phyloP scores from a whole-genome alignment of 2,888 invertebrate genomes.

The Drosophila fulvimacula region DNA sequence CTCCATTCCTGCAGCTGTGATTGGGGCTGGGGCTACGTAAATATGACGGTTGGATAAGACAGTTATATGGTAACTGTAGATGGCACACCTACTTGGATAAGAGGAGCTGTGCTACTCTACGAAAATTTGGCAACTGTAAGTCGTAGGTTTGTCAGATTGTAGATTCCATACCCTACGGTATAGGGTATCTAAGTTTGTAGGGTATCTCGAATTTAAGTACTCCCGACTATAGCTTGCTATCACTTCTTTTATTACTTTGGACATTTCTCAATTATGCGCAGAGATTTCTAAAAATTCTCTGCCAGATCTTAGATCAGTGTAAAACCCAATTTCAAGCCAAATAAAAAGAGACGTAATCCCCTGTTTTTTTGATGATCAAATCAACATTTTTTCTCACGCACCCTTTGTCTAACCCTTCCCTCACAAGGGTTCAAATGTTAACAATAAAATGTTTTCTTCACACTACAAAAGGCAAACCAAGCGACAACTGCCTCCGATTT shows the following conservation, averaged over 20 bases:
- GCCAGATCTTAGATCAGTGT: slow-evolving; percentile 15
- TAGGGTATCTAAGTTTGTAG: neutral
- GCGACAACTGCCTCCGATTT: slow-evolving; percentile 1
- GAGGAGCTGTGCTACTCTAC: neutral
- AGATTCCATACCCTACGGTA: no score
- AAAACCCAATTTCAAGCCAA: slow-evolving; percentile 7
- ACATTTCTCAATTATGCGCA: slow-evolving; percentile 13
- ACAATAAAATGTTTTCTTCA: slow-evolving; percentile 11
- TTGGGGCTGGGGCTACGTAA: slow-evolving; percentile 7
- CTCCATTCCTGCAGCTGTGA: slow-evolving; percentile 12
- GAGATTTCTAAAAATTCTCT: neutral
- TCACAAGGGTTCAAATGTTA: slow-evolving; percentile 22
- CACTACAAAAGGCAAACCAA: slow-evolving; percentile 20
- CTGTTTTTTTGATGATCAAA: slow-evolving; percentile 14
- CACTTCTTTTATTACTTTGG: neutral
- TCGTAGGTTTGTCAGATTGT: neutral
- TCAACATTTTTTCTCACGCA: slow-evolving; percentile 30
- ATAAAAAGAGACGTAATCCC: slow-evolving; percentile 17
- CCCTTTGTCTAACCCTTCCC: slow-evolving; percentile 3
- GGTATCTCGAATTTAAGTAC: neutral
- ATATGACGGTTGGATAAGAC: slow-evolving; percentile 19
- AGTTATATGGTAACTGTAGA: slow-evolving; percentile 20
- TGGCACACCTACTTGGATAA: neutral
- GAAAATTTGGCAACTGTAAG: neutral
- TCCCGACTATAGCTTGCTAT: neutral